Conservation (phyloP, 2,888 invertebrate genomes). For the Zeuzera pyrina region DNA sequence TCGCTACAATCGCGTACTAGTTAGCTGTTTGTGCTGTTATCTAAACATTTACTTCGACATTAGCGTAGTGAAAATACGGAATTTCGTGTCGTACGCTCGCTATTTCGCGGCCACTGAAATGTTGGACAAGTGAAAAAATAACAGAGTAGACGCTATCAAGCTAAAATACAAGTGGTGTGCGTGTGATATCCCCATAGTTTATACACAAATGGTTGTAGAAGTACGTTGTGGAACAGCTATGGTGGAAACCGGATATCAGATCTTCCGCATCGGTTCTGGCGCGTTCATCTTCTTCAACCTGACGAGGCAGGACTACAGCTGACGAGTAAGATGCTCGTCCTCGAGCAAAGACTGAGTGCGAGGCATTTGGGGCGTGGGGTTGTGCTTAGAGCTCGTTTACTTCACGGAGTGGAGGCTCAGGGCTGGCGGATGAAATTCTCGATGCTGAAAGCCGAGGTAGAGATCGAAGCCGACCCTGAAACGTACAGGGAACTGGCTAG, state of each 20-base stretch:
- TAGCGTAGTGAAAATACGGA: no score
- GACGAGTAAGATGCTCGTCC: conserved; percentile 67
- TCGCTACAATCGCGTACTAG: no score
- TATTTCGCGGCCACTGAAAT: no score
- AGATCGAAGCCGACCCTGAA: conserved; percentile 54
- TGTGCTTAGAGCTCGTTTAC: conserved; percentile 45
- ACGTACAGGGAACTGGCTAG: conserved; percentile 53
- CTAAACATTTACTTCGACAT: no score
- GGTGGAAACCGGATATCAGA: conserved; percentile 48
- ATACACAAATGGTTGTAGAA: conserved; percentile 37
- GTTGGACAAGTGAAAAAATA: conserved; percentile 58
- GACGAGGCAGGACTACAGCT: conserved; percentile 67
- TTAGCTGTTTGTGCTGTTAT: no score
- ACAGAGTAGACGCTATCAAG: no score
- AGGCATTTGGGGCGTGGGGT: conserved; percentile 52
- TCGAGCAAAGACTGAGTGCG: conserved; percentile 65
- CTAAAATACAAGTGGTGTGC: no score
- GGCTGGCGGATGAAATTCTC: conserved; percentile 66
- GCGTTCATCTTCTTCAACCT: conserved; percentile 64
- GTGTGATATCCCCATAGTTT: no score
- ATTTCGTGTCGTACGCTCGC: no score
- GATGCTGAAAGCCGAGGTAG: conserved; percentile 55
- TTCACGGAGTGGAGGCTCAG: conserved; percentile 55
- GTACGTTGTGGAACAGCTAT: conserved; percentile 51
- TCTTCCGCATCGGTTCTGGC: conserved; percentile 48